These are phyloP conservation scores for Augochlorella aurata DNA, from an alignment of 2,888 invertebrate species.

Conservation along the genomic window DNA sequence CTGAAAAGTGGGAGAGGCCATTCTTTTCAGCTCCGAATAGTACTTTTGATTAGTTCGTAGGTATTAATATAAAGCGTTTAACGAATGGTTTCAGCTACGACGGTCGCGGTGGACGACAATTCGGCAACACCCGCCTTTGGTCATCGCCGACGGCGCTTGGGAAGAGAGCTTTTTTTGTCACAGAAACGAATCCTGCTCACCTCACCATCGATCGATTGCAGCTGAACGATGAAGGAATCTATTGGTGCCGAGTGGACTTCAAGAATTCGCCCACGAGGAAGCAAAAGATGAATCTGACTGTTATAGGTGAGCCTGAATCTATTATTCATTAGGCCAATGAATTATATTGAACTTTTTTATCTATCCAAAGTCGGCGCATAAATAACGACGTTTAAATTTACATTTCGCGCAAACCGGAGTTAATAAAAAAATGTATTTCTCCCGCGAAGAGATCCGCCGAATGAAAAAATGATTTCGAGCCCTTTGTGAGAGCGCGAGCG, in stretches of 20 bases:
- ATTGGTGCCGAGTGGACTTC: conserved; percentile 84
- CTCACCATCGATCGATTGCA: conserved; percentile 82
- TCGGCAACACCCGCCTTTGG: conserved; percentile 84
- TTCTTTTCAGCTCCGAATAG: too few relatives aligned
- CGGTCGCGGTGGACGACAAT: conserved; percentile 83
- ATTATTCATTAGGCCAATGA: background rate
- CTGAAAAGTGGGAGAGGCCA: too few relatives aligned
- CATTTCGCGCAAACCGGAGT: background rate
- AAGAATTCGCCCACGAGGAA: conserved; percentile 83
- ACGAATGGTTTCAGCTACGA: conserved; percentile 83
- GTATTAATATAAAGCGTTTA: background rate
- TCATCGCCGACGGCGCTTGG: conserved; percentile 85
- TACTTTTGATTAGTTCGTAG: too few relatives aligned
- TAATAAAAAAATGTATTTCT: background rate
- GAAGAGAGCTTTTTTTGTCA: conserved; percentile 84
- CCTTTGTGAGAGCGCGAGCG: background rate
- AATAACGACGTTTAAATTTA: conserved; percentile 8
- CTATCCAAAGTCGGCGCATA: background rate
- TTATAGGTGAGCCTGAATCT: conserved; percentile 82
- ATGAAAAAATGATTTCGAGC: background rate
- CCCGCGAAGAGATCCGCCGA: background rate
- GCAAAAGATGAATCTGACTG: conserved; percentile 83
- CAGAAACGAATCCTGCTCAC: conserved; percentile 84
- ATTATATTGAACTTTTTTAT: conserved; percentile 3
- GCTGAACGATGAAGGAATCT: conserved; percentile 82